Conservation (phyloP, 2,113 vertebrate species). For the Saguinus midas region DNA sequence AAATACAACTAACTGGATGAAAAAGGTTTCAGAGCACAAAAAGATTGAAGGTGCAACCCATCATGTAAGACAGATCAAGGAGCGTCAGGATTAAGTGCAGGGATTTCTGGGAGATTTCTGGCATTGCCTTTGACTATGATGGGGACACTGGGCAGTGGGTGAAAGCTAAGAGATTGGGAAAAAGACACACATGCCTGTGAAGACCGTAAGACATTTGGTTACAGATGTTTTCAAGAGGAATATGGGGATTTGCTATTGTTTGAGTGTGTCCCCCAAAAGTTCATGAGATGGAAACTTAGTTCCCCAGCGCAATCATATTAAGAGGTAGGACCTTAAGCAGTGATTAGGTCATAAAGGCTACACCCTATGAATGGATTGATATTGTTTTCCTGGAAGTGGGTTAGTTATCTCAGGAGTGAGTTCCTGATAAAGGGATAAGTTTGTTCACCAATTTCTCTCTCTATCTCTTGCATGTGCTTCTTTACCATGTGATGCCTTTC, state of each 20-base stretch:
- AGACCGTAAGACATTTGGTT: not conserved
- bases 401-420: not conserved
- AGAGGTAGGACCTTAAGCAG: not conserved
- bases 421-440: not conserved
- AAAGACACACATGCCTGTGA: not conserved
- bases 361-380: not conserved
- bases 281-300: not conserved
- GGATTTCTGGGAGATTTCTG: not conserved
- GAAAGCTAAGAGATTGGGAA: not conserved
- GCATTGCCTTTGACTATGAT: not conserved
- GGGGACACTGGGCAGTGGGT: not conserved
- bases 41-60: not conserved
- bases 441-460: not conserved
- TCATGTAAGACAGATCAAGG: too few species aligned
- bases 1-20: not conserved
- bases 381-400: not conserved
- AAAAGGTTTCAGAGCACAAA: not conserved
- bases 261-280: not conserved
- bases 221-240: not conserved
- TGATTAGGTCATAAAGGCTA: not conserved
- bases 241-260: not conserved
- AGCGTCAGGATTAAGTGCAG: not conserved
- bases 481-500: not conserved
- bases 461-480: not conserved
- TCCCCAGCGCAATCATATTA: not conserved